phyloP scores from a whole-genome alignment of 2,797 vertebrate genomes.

The Microcaecilia unicolor region DNA sequence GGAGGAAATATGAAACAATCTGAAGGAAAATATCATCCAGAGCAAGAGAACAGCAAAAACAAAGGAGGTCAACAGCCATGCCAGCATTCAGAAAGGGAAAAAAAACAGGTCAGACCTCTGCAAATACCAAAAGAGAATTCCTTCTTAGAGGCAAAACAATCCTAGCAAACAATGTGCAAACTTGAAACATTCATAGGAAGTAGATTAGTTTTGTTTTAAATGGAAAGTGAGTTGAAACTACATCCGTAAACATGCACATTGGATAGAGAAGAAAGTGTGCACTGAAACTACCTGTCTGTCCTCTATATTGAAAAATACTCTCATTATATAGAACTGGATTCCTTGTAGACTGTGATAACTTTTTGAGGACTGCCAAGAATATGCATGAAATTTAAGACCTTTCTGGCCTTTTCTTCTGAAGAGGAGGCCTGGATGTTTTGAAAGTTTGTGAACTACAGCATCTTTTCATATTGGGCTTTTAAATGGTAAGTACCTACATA shows the following conservation, averaged over 20 bases:
- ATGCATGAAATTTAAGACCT: no score
- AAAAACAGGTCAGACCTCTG: background rate
- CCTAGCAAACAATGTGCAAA: conserved; percentile 12
- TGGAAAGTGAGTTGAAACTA: conserved; percentile 23
- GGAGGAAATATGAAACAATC: conserved; percentile 30
- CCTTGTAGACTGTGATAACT: no score
- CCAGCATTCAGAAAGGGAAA: background rate
- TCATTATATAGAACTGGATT: no score
- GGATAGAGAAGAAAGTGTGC: conserved; percentile 21
- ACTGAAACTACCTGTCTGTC: no score
- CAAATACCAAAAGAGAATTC: conserved; percentile 18
- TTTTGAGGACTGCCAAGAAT: no score
- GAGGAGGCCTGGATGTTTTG: no score
- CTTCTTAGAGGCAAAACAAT: conserved; percentile 20
- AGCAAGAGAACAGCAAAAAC: conserved; percentile 15
- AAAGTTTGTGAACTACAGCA: no score
- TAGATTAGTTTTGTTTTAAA: background rate
- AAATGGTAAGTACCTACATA: no score
- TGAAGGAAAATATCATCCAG: conserved; percentile 32
- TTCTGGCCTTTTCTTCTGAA: no score
- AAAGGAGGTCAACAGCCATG: conserved; percentile 26
- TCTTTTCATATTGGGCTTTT: no score
- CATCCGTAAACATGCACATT: conserved; percentile 19
- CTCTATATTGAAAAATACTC: no score
- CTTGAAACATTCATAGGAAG: conserved; percentile 12